These are phyloP conservation scores for Halictus ligatus DNA, from an alignment of 2,888 invertebrate genomes.

Conservation along the genomic window DNA sequence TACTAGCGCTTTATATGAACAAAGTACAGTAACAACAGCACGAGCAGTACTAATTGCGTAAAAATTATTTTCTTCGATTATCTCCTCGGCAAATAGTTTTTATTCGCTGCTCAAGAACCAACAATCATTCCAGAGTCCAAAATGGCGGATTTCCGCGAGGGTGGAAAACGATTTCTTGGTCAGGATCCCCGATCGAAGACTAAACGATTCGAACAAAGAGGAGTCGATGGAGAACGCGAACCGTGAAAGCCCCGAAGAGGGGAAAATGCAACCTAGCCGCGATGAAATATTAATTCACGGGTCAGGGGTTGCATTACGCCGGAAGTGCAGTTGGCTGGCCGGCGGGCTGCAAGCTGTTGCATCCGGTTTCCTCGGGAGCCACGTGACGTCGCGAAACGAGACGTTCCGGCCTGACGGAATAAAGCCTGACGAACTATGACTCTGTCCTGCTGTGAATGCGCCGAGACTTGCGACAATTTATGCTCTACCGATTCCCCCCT, in stretches of 20 bases:
- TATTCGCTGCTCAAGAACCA: too few relatives aligned
- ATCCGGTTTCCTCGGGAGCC: constrained; percentile 73
- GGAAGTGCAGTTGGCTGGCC: constrained; percentile 75
- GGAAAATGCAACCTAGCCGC: constrained; percentile 61
- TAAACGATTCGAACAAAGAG: constrained; percentile 54
- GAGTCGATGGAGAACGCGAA: constrained; percentile 47
- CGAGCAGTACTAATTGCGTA: background rate
- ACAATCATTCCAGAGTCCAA: too few relatives aligned
- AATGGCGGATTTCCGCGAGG: too few relatives aligned
- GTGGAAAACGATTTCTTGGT: background rate
- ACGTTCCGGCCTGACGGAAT: constrained; percentile 42
- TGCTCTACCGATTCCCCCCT: background rate
- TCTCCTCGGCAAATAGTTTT: too few relatives aligned
- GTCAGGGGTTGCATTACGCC: constrained; percentile 71
- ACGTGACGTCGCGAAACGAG: constrained; percentile 59
- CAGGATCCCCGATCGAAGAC: constrained; percentile 51
- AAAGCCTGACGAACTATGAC: constrained; percentile 47
- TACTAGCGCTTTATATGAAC: background rate
- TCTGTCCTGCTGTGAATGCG: background rate
- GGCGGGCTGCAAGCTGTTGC: constrained; percentile 80
- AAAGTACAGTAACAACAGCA: too few relatives aligned
- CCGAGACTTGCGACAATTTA: background rate
- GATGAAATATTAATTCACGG: constrained; percentile 81
- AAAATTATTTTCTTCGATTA: background rate
- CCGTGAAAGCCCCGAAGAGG: constrained; percentile 29